Percentiles rank a stretch among this genome's conserved stretches.
phyloP scores from a whole-genome alignment of 2,888 invertebrate genomes.

The Caenorhabditis wallacei region DNA sequence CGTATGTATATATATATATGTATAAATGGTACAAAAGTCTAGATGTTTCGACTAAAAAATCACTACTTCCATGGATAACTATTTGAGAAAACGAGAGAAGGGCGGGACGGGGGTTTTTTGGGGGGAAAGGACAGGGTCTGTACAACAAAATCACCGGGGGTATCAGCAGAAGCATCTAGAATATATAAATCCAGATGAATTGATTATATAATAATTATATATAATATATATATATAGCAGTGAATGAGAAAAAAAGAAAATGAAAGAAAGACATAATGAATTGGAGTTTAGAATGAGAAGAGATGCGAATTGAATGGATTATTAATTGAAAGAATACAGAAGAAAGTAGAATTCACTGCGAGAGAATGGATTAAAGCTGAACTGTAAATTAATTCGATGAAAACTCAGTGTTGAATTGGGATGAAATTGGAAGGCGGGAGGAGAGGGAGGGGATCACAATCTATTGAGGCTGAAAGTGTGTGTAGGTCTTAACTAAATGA shows the following conservation, averaged over 20 bases:
- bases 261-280: conserved; percentile 42
- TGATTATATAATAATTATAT: conserved; percentile 23
- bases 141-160: conserved; percentile 63
- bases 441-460: conserved; percentile 44
- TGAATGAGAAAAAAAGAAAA: conserved; percentile 4
- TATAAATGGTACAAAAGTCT: conserved; percentile 32
- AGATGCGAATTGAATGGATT: conserved; percentile 46
- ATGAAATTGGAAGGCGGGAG: too few species aligned
- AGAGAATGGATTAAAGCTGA: conserved; percentile 51
- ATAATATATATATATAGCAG: conserved; percentile 23
- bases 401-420: conserved; percentile 1
- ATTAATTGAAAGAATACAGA: conserved; percentile 21
- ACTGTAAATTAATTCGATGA: conserved; percentile 30
- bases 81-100: neutral
- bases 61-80: conserved; percentile 39
- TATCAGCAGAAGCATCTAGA: conserved; percentile 45
- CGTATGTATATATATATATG: conserved; percentile 49
- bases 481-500: conserved; percentile 39
- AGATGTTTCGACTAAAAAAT: conserved; percentile 45
- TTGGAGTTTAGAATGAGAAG: conserved; percentile 38
- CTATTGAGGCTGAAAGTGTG: conserved; percentile 61
- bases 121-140: conserved; percentile 56
- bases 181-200: conserved; percentile 34
- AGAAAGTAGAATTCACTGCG: conserved; percentile 29
- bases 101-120: too few species aligned